Conservation (phyloP, 2,797 vertebrate genomes). For the Setipinna tenuifilis region DNA sequence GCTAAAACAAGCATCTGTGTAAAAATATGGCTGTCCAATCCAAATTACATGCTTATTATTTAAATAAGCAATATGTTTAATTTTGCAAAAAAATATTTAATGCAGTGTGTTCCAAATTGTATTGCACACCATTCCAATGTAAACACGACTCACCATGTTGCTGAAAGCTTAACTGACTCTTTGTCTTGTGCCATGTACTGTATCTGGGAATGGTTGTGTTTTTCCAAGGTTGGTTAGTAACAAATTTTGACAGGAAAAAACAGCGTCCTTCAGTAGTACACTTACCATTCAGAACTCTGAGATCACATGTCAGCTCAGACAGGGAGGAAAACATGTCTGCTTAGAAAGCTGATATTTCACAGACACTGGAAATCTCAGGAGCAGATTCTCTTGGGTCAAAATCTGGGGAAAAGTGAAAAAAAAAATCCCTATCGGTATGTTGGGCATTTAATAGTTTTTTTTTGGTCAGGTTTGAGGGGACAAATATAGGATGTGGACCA, state of each 20-base stretch:
- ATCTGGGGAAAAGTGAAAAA: neutral
- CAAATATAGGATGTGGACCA: neutral
- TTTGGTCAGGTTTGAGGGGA: neutral
- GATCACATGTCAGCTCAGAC: neutral
- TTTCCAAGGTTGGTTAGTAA: neutral
- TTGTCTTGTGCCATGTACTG: too few species aligned
- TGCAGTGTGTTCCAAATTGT: neutral
- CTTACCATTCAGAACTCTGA: neutral
- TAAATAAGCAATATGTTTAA: too few species aligned
- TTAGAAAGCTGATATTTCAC: neutral
- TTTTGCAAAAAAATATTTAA: neutral
- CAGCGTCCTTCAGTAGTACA: neutral
- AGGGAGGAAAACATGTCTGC: neutral
- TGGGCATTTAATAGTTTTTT: slow-evolving; percentile 60
- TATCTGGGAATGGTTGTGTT: neutral
- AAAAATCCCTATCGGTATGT: slow-evolving; percentile 58
- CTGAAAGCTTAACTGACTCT: too few species aligned
- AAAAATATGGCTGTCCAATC: neutral
- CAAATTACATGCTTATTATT: neutral
- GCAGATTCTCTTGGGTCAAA: neutral
- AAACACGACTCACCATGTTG: neutral
- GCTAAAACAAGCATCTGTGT: neutral
- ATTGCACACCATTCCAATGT: neutral
- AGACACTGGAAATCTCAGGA: slow-evolving; percentile 3
- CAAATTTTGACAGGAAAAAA: neutral